phyloP scores from a whole-genome alignment of 2,888 invertebrate species.

The Rhamnusium bicolor region DNA sequence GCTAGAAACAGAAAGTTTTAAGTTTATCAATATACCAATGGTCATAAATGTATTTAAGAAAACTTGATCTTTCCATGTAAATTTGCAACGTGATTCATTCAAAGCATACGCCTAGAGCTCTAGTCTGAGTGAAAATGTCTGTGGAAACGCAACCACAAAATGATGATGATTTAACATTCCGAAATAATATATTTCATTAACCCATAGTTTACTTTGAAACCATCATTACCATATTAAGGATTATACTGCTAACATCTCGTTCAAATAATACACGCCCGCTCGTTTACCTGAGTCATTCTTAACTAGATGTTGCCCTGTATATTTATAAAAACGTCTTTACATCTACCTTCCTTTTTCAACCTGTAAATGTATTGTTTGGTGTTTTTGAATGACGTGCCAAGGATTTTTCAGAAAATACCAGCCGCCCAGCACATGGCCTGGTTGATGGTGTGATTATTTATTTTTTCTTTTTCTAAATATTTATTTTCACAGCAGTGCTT shows the following conservation, averaged over 20 bases:
- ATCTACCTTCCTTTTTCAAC: constrained; percentile 34
- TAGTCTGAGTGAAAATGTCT: too few species aligned
- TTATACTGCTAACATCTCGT: constrained; percentile 17
- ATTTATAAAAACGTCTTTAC: constrained; percentile 35
- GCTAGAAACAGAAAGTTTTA: too few species aligned
- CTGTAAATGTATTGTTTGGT: constrained; percentile 8
- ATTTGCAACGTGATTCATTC: too few species aligned
- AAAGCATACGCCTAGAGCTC: too few species aligned
- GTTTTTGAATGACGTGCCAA: constrained; percentile 13
- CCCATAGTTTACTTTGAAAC: too few species aligned
- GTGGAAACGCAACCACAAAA: too few species aligned
- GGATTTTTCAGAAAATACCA: constrained; percentile 32
- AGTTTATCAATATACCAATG: too few species aligned
- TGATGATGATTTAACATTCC: too few species aligned
- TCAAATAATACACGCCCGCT: constrained; percentile 36
- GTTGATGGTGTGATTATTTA: constrained; percentile 56
- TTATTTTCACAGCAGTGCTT: constrained; percentile 58
- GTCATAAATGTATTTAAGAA: too few species aligned
- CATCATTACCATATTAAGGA: neutral
- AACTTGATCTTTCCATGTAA: too few species aligned
- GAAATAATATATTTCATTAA: too few species aligned
- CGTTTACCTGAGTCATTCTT: constrained; percentile 59
- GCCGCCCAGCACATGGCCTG: constrained; percentile 52
- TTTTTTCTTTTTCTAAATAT: constrained; percentile 63
- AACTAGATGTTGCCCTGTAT: constrained; percentile 54